Evolutionary conservation across 2,888 invertebrate species (phyloP), one percentile per base, ranked within the genome.

Genomic region (Melanophora roralis): DNA sequence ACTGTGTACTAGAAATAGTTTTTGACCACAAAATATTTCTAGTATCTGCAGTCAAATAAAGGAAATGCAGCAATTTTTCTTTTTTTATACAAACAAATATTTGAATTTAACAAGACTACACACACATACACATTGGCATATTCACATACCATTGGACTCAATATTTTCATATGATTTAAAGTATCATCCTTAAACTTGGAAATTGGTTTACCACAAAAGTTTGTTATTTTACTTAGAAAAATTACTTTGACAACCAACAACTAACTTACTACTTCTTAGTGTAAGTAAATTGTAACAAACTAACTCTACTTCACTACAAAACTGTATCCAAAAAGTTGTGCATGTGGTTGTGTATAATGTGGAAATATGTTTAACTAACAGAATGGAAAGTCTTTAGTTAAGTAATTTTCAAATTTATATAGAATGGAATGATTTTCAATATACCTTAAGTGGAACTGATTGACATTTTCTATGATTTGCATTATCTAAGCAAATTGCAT

Each of bases 181-280:
- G 69, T 80, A 80, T 72, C 76, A 73, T 80, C 62, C 60, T 72
- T 73, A 57, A 73, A 73, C 64, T 76, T 64, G 72, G 76, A 80
- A 80, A 73, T 76, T 80, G 80, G 76, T 80, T 80, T 76, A 80
- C 80, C 80, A 76, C 80, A 80, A 69, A 80, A 80, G 72, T 80
- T 80, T 80, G 76, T 80, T 76, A 73, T 80, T n/a, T n/a, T 80
- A 80, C 80, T 80, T 80, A 68, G 73, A 67, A 64, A 76, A 80
- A 80, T 80, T 80, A 68, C 76, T 76, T 73, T 36, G 47, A 73
- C 72, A 64, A 67, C 57, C 21, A 57, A 65, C 65, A 65, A 71
- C 49, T 62, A n/a, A n/a, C n/a, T n/a, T n/a, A n/a, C n/a, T n/a
- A n/a, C n/a, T n/a, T n/a, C n/a, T 21, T 5, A 23, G 14, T n/a